phyloP scores from a whole-genome alignment of 2,113 vertebrate genomes.

The Abramis brama region DNA sequence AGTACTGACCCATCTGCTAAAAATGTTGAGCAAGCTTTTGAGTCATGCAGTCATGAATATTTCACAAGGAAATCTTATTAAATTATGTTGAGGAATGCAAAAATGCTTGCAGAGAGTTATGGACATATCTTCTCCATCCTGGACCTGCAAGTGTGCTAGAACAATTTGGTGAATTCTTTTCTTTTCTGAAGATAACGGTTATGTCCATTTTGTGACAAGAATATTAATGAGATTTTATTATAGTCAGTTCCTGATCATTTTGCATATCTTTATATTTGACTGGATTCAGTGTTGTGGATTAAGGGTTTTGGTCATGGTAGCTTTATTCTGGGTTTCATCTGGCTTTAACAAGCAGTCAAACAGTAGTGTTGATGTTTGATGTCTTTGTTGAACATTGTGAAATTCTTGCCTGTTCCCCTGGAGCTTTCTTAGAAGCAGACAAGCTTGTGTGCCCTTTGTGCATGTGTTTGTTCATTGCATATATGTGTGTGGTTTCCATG shows the following conservation, averaged over 20 bases:
- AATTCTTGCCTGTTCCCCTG: conserved; percentile 3
- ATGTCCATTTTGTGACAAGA: neutral
- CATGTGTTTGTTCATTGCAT: conserved; percentile 16
- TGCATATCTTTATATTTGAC: neutral
- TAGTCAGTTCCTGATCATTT: neutral
- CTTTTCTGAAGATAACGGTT: neutral
- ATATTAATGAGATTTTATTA: neutral
- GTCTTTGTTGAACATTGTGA: conserved; percentile 6
- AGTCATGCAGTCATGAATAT: conserved; percentile 30
- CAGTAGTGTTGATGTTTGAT: conserved; percentile 7
- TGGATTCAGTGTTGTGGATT: neutral
- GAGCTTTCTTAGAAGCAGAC: neutral
- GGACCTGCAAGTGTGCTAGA: neutral
- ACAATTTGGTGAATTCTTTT: neutral
- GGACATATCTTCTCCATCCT: neutral
- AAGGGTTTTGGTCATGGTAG: conserved; percentile 6
- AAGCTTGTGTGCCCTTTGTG: conserved; percentile 9
- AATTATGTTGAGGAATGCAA: conserved; percentile 30
- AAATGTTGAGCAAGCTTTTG: conserved; percentile 35
- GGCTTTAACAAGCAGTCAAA: neutral
- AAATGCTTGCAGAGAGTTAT: conserved; percentile 7
- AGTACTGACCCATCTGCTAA: conserved; percentile 37
- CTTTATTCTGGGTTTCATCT: conserved; percentile 11
- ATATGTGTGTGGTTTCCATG: neutral
- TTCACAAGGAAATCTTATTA: conserved; percentile 19